Base-by-base conservation (phyloP, 2,797 vertebrate genomes). In the Aldrovandia affinis region DNA sequence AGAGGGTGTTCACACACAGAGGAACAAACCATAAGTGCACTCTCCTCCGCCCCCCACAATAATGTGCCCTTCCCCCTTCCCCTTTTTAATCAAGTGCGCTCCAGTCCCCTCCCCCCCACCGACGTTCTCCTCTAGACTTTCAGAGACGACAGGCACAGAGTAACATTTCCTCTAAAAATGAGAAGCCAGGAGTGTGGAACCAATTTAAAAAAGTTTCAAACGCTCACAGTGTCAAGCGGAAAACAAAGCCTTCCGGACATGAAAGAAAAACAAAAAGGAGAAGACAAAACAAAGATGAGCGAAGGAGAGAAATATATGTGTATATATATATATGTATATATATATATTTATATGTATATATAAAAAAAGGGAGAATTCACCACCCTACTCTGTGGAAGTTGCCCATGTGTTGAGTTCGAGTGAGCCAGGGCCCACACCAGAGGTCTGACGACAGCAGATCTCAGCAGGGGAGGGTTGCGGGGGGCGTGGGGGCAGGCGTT, bases 191-290 rank as follows among this genome's bases (percentile, higher is more conserved):
- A 81, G 81, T 84, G 82, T 83, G 83, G 85, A 90, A 84, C 42
- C 78, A 81, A 85, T 84, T 85, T 80, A 79, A 89, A 85, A 93
- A 84, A 86, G 88, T 92, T 88, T 89, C 78, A 86, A 88, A 84
- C 85, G 87, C 92, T 94, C 93, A 95, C 93, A 93, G 93, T 92
- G 93, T 91, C 90, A 92, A 89, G 87, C 83, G 86, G 85, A 83
- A n/a, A n/a, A 86, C 84, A 87, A 89, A 89, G 86, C 84, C 81
- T 85, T 81, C 54, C 85, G 86, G 78, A 54, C 84, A 79, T 83
- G 81, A 85, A 83, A 85, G 85, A 82, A 85, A 55, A 81, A 85
- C 33, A 85, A 78, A 77, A 50, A 84, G 77, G 84, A 82, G 50
- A 63, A 78, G 3, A 36, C 36, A 47, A 81, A 30, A 73, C 82